Conservation (phyloP, 2,113 vertebrate genomes). For the Ictalurus punctatus region DNA sequence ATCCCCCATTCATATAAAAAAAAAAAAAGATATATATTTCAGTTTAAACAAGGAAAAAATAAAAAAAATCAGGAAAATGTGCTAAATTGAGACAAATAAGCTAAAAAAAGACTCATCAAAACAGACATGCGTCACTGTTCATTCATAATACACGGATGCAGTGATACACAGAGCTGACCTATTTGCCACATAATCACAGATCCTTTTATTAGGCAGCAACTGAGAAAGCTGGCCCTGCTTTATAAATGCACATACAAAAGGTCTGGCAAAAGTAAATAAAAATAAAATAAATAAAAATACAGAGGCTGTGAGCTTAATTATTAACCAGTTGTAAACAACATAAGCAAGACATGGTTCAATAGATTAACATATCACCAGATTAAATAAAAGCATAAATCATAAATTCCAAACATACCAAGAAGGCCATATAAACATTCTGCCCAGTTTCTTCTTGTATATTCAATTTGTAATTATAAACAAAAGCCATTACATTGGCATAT, state of each 20-base stretch:
- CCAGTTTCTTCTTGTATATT: background rate
- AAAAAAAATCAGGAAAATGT: background rate
- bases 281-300: background rate
- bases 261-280: background rate
- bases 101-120: background rate
- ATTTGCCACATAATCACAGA: background rate
- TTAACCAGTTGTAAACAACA: background rate
- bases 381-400: background rate
- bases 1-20: no score
- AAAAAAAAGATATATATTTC: no score
- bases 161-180: background rate
- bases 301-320: background rate
- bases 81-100: background rate
- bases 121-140: background rate
- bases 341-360: background rate
- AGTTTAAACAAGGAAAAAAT: background rate
- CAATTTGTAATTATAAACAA: background rate
- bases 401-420: background rate
- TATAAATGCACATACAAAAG: background rate
- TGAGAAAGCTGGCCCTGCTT: background rate
- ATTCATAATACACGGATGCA: background rate
- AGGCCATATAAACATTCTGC: background rate
- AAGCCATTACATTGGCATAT: background rate
- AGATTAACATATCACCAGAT: background rate
- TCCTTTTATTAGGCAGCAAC: background rate